phyloP scores from a whole-genome alignment of 92 coral and sea anemone genomes.

The Porites evermanni region DNA sequence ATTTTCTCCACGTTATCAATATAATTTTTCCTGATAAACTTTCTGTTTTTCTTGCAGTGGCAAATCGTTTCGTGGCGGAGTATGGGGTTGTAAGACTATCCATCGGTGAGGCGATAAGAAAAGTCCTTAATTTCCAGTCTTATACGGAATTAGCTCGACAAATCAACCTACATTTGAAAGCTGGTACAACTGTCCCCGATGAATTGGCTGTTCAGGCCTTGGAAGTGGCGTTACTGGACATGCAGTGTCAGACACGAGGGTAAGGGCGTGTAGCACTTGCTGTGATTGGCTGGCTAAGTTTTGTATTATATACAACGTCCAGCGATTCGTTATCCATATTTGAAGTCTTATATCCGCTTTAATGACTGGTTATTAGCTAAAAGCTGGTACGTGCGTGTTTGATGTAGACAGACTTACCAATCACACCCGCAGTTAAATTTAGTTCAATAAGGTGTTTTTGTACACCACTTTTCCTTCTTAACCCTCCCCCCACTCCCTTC shows the following conservation, averaged over 20 bases:
- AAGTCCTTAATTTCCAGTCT: conserved; percentile 78
- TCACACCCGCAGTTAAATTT: too few relatives aligned
- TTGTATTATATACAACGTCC: background rate
- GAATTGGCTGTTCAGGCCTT: conserved; percentile 96
- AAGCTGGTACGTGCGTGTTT: too few relatives aligned
- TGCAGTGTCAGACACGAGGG: conserved; percentile 99
- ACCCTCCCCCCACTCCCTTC: too few relatives aligned
- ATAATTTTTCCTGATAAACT: background rate
- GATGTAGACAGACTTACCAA: too few relatives aligned
- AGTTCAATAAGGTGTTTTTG: too few relatives aligned
- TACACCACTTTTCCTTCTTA: too few relatives aligned
- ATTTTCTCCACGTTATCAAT: background rate
- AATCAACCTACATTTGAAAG: conserved; percentile 81
- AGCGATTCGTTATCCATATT: background rate
- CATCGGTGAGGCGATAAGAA: conserved; percentile 96
- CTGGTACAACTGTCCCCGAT: conserved; percentile 95
- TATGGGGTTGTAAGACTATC: conserved; percentile 93
- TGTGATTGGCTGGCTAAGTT: background rate
- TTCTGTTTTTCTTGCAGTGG: conserved; percentile 68
- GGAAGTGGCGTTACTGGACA: conserved; percentile 87
- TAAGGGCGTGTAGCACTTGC: conserved; percentile 31
- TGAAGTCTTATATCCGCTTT: too few relatives aligned
- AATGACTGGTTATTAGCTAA: too few relatives aligned
- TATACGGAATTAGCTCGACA: conserved; percentile 91
- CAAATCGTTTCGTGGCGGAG: conserved; percentile 90